Evolutionary conservation across 2,113 vertebrate species (phyloP).

Genomic region (Syngnathoides biaculeatus): DNA sequence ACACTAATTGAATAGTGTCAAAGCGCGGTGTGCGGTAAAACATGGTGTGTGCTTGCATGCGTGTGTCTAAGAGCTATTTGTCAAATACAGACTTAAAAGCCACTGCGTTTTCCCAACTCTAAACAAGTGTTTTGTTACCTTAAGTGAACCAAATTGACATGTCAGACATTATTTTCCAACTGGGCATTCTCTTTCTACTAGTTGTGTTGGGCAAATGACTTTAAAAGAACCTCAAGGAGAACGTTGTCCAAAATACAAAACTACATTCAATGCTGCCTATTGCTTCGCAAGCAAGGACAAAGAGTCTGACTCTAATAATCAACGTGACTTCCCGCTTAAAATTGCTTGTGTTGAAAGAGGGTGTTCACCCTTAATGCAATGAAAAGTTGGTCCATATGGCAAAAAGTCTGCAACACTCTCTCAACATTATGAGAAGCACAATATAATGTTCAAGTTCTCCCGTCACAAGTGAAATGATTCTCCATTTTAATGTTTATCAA

Average conservation of each 20-base stretch:
- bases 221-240: constrained; percentile 9
- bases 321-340: not conserved
- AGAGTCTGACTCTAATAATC: not conserved
- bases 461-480: not conserved
- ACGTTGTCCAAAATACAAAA: constrained; percentile 9
- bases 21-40: not conserved
- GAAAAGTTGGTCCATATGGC: not conserved
- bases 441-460: not conserved
- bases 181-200: constrained; percentile 1
- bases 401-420: not conserved
- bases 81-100: not conserved
- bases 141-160: constrained; percentile 12
- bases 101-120: constrained; percentile 1
- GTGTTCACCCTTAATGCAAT: not conserved
- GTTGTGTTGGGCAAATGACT: constrained; percentile 6
- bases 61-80: not conserved
- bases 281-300: not conserved
- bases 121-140: constrained; percentile 4
- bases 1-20: not conserved
- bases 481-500: not conserved
- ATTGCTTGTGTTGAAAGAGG: not conserved
- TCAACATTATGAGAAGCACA: not conserved
- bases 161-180: constrained; percentile 13
- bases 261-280: not conserved
- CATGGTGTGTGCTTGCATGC: not conserved